These are phyloP conservation scores for Ophioninae sp. DNA, from an alignment of 2,888 invertebrate species.

Conservation along the genomic window DNA sequence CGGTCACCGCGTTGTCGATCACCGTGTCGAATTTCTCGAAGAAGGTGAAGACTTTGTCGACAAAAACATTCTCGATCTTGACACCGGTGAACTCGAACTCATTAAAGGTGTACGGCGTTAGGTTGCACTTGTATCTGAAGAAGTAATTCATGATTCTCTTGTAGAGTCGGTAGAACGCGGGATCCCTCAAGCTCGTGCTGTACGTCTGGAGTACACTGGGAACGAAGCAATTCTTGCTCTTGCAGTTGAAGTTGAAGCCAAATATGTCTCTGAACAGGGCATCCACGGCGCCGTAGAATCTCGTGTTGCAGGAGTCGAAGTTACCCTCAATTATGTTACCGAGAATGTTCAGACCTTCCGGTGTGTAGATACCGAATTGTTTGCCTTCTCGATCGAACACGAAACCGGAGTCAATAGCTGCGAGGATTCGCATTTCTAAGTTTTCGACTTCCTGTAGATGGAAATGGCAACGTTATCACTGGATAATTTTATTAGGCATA, in stretches of 20 bases:
- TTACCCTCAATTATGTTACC: conserved; percentile 83
- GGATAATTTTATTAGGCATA: not conserved
- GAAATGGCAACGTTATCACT: not conserved
- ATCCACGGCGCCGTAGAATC: conserved; percentile 84
- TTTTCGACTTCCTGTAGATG: conserved; percentile 70
- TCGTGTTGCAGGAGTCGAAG: conserved; percentile 80
- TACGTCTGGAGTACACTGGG: conserved; percentile 86
- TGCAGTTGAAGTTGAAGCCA: conserved; percentile 78
- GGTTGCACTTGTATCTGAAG: conserved; percentile 82
- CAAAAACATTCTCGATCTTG: conserved; percentile 84
- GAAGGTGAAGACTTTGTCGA: conserved; percentile 87
- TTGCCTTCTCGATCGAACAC: conserved; percentile 72
- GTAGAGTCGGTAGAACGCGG: conserved; percentile 87
- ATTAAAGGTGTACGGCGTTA: conserved; percentile 84
- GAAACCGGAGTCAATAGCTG: conserved; percentile 76
- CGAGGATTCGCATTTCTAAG: conserved; percentile 73
- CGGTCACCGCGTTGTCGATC: conserved; percentile 85
- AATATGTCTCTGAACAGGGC: conserved; percentile 83
- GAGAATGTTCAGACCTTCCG: conserved; percentile 83
- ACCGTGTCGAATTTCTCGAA: conserved; percentile 85
- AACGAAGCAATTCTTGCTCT: conserved; percentile 80
- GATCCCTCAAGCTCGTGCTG: conserved; percentile 87
- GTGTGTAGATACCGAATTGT: conserved; percentile 74
- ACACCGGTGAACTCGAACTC: conserved; percentile 85
- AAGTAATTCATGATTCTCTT: conserved; percentile 85